Conservation (phyloP, 2,797 vertebrate species). For the Melanotaenia trifasciata region DNA sequence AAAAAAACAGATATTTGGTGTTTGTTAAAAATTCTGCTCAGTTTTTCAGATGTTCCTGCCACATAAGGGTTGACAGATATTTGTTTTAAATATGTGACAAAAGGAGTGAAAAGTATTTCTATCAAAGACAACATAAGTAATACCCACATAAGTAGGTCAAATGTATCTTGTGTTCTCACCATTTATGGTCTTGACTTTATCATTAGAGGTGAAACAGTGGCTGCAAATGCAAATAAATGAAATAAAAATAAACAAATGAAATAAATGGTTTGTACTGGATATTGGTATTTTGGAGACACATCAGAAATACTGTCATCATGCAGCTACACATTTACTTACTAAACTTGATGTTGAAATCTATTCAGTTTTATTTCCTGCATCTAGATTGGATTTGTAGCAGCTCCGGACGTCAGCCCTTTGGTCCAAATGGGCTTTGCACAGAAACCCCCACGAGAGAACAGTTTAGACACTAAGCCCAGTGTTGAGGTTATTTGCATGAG, state of each 20-base stretch:
- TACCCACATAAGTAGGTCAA: neutral
- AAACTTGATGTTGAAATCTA: neutral
- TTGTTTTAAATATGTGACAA: no score
- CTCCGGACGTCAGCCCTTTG: neutral
- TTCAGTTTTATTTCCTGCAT: neutral
- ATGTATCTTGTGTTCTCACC: neutral
- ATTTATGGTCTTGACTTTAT: neutral
- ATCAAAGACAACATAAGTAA: neutral
- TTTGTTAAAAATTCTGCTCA: neutral
- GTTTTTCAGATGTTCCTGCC: neutral
- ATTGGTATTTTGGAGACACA: neutral
- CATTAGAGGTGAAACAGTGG: neutral
- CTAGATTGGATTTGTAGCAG: constrained; percentile 22
- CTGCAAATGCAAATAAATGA: neutral
- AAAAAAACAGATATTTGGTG: neutral
- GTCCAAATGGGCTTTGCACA: constrained; percentile 13
- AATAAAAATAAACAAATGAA: neutral
- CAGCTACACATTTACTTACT: neutral
- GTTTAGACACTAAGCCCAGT: constrained; percentile 52
- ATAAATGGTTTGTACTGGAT: neutral
- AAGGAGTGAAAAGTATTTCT: neutral
- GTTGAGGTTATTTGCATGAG: constrained; percentile 67
- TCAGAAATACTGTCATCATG: neutral
- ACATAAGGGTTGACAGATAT: neutral
- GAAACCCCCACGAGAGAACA: constrained; percentile 10